A percentile compares a stretch with the other conserved stretches of the same genome.
These are phyloP conservation scores for Tadarida brasiliensis DNA, from an alignment of 2,797 vertebrate genomes.

Conservation along the genomic window DNA sequence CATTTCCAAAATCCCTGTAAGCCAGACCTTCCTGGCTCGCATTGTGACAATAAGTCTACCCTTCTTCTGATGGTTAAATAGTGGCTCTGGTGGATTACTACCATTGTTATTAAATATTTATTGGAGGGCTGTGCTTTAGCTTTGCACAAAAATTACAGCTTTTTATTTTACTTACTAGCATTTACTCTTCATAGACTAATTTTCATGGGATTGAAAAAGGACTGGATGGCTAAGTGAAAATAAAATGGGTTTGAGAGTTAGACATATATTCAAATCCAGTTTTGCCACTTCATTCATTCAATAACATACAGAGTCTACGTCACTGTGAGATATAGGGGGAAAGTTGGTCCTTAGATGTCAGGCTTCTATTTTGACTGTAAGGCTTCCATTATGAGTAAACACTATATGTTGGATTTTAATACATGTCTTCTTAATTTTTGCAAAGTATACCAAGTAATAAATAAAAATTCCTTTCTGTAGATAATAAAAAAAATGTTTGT, in stretches of 20 bases:
- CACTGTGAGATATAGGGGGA: neutral
- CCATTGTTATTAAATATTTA: slow-evolving; percentile 17
- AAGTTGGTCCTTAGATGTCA: neutral
- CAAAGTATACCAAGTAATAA: slow-evolving; percentile 44
- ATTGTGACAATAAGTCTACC: neutral
- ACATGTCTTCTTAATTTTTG: slow-evolving; percentile 16
- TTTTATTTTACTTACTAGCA: slow-evolving; percentile 18
- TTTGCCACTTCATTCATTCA: slow-evolving; percentile 8
- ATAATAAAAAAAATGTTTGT: slow-evolving; percentile 13
- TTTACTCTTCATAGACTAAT: slow-evolving; percentile 28
- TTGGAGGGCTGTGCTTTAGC: neutral
- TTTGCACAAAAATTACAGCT: slow-evolving; percentile 18
- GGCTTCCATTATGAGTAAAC: neutral
- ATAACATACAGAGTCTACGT: neutral
- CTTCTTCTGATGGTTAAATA: neutral
- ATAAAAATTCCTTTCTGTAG: neutral
- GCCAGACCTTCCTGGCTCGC: neutral
- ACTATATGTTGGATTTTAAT: slow-evolving; percentile 2
- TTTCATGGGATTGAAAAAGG: neutral
- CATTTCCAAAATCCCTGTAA: neutral
- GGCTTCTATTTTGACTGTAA: neutral
- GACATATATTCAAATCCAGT: slow-evolving; percentile 25
- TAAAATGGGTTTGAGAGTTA: neutral
- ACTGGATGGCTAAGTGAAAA: neutral
- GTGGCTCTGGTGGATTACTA: neutral